These are phyloP conservation scores for Onthophagus sagittarius DNA, from an alignment of 2,888 invertebrate species.

Conservation along the genomic window DNA sequence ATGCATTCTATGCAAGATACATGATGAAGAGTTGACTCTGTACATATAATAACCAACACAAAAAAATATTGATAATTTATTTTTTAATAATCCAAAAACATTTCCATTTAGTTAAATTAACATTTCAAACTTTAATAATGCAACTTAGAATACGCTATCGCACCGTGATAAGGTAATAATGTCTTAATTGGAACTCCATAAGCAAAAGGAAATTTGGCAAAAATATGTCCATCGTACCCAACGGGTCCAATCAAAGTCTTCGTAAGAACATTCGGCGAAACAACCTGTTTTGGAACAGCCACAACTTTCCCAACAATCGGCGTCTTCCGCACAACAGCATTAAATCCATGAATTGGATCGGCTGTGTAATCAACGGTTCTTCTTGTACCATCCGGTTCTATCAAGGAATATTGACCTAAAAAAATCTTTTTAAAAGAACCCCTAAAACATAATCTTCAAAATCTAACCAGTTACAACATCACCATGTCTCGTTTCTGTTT, in stretches of 20 bases:
- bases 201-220: not conserved
- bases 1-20: too few species aligned
- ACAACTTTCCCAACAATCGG: constrained; percentile 35
- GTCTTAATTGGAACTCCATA: not conserved
- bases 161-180: not conserved
- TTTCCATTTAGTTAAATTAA: not conserved
- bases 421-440: constrained; percentile 53
- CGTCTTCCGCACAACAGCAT: constrained; percentile 63
- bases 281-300: constrained; percentile 41
- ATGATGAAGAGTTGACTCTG: too few species aligned
- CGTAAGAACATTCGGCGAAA: not conserved
- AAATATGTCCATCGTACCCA: not conserved
- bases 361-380: constrained; percentile 62
- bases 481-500: constrained; percentile 61
- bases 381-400: constrained; percentile 62
- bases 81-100: too few species aligned
- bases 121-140: not conserved
- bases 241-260: not conserved
- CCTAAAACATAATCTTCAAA: constrained; percentile 37
- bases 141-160: not conserved
- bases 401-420: constrained; percentile 56
- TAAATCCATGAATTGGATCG: constrained; percentile 63
- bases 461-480: constrained; percentile 55
- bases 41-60: too few species aligned
- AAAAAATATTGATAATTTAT: too few species aligned